Conservation (phyloP, 2,113 vertebrate genomes). For the Microtus pennsylvanicus region DNA sequence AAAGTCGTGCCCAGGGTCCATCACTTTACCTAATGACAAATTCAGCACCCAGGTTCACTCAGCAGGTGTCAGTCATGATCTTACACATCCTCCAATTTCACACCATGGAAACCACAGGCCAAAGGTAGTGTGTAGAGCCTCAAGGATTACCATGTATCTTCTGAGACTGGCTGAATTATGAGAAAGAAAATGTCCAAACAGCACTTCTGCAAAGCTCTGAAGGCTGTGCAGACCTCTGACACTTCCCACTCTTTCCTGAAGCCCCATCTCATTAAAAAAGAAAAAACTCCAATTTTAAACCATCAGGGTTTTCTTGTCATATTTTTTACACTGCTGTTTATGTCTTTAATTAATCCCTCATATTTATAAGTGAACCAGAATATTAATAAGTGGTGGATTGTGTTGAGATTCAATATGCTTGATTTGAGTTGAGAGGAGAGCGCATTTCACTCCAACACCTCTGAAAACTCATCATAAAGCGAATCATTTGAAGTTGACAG, state of each 20-base stretch:
- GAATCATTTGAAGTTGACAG: constrained; percentile 45
- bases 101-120: not conserved
- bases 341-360: not conserved
- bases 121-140: not conserved
- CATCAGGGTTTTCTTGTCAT: not conserved
- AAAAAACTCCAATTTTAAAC: not conserved
- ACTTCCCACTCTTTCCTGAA: not conserved
- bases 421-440: not conserved
- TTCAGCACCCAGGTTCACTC: not conserved
- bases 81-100: not conserved
- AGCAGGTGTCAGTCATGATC: not conserved
- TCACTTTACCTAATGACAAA: not conserved
- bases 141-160: not conserved
- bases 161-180: not conserved
- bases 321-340: constrained; percentile 15
- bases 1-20: not conserved
- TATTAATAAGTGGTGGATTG: constrained; percentile 31
- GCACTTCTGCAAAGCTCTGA: not conserved
- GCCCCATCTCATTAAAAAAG: not conserved
- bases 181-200: not conserved
- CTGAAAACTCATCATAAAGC: constrained; percentile 46
- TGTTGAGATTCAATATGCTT: not conserved
- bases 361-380: constrained; percentile 9
- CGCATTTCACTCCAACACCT: not conserved
- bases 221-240: not conserved